Evolutionary conservation across 2,113 vertebrate genomes (phyloP).

Genomic region (Atractosteus spatula): DNA sequence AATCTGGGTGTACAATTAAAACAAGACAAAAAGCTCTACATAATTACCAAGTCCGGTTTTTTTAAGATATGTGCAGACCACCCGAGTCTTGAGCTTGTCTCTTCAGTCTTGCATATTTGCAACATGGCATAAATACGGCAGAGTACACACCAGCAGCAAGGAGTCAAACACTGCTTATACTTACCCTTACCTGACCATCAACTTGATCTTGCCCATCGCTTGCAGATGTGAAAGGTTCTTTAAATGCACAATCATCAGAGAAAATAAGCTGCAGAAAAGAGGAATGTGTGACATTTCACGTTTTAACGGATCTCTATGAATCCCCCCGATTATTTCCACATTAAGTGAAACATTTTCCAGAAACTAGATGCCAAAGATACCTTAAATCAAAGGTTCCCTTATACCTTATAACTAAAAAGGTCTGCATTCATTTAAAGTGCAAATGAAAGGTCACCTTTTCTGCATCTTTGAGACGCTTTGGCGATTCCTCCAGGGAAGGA

Average conservation of each 20-base stretch:
- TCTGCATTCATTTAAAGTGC: too few species aligned
- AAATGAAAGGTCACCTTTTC: conserved; percentile 55
- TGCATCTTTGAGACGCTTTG: conserved; percentile 69
- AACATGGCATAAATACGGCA: too few species aligned
- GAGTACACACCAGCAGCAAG: too few species aligned
- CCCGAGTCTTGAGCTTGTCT: background rate
- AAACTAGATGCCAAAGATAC: too few species aligned
- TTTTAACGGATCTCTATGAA: too few species aligned
- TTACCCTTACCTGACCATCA: conserved; percentile 47
- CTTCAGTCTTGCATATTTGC: background rate
- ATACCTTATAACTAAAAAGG: too few species aligned
- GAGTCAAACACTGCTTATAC: background rate
- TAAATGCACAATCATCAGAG: conserved; percentile 63
- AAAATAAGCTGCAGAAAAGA: conserved; percentile 37
- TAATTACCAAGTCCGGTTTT: background rate
- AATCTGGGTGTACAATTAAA: too few species aligned
- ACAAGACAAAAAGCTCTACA: too few species aligned
- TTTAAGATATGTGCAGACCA: background rate
- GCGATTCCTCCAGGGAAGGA: conserved; percentile 60
- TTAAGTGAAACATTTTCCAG: too few species aligned
- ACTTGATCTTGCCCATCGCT: conserved; percentile 49
- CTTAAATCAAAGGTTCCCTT: too few species aligned
- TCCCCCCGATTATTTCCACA: too few species aligned
- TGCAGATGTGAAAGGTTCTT: conserved; percentile 62
- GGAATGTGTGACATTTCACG: too few species aligned